A percentile compares a stretch with the other conserved stretches of the same genome.
Conservation (phyloP, 2,113 vertebrate genomes). For the Anhinga anhinga region DNA sequence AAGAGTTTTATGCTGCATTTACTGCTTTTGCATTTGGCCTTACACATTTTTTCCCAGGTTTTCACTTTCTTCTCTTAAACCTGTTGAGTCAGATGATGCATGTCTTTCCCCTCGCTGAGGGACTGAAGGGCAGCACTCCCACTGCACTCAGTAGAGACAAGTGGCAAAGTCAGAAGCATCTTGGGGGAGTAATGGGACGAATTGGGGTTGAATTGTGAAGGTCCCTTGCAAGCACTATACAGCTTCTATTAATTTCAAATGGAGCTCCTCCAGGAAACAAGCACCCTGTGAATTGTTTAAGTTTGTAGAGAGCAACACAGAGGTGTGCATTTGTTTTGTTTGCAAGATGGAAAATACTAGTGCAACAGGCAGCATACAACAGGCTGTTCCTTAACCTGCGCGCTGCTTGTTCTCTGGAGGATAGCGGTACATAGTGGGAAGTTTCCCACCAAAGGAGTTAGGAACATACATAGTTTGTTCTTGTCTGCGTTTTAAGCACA, state of each 20-base stretch:
- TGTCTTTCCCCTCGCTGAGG: neutral
- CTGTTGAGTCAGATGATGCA: neutral
- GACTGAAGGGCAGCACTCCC: neutral
- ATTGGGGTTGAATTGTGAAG: neutral
- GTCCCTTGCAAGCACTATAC: neutral
- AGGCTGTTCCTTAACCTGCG: neutral
- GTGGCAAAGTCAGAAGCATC: neutral
- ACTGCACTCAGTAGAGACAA: neutral
- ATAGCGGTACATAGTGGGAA: neutral
- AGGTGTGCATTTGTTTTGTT: neutral
- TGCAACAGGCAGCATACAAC: neutral
- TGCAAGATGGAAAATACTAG: neutral
- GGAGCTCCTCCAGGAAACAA: neutral
- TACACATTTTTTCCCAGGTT: neutral
- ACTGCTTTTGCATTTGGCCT: neutral
- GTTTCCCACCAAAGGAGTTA: neutral
- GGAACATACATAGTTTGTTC: neutral
- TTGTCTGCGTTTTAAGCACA: neutral
- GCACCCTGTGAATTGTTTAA: neutral
- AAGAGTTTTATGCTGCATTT: neutral
- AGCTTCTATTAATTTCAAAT: neutral
- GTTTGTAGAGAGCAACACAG: neutral
- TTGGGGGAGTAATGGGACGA: neutral
- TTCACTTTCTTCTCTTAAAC: neutral
- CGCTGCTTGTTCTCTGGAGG: neutral